Percentiles rank a stretch among this genome's conserved stretches.
Evolutionary conservation across 1,140 invertebrate species (phyloP).

Genomic region (Tachypleus tridentatus): DNA sequence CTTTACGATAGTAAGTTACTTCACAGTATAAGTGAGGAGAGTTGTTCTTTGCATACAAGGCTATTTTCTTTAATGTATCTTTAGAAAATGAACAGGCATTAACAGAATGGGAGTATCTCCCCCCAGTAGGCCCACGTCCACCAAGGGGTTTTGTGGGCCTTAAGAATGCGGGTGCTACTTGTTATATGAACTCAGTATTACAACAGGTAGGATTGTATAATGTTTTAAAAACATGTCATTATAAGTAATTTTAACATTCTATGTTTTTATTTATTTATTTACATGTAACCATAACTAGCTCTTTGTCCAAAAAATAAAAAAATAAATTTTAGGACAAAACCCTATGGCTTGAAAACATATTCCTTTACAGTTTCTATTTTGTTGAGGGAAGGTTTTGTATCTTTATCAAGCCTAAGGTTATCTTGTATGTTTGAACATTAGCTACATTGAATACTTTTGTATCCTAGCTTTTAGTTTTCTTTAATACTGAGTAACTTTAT

Average conservation of each 20-base stretch:
- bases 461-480: too few relatives aligned
- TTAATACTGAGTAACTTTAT: too few relatives aligned
- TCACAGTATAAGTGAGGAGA: slow-evolving; percentile 8
- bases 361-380: too few relatives aligned
- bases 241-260: background rate
- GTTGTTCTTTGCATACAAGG: slow-evolving; percentile 15
- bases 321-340: background rate
- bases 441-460: too few relatives aligned
- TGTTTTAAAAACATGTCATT: too few relatives aligned
- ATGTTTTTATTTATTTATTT: background rate
- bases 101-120: slow-evolving; percentile 93
- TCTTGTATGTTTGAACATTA: too few relatives aligned
- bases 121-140: slow-evolving; percentile 82
- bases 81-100: slow-evolving; percentile 61
- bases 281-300: background rate
- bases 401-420: too few relatives aligned
- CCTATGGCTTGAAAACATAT: background rate
- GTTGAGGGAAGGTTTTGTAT: too few relatives aligned
- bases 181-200: slow-evolving; percentile 98
- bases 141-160: slow-evolving; percentile 86
- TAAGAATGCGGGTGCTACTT: slow-evolving; percentile 97
- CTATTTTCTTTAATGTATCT: slow-evolving; percentile 18
- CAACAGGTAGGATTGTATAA: slow-evolving; percentile 50
- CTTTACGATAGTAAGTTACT: too few relatives aligned
- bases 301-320: background rate